These are phyloP conservation scores for Chelmon rostratus DNA, from an alignment of 2,797 vertebrate species.

Conservation along the genomic window DNA sequence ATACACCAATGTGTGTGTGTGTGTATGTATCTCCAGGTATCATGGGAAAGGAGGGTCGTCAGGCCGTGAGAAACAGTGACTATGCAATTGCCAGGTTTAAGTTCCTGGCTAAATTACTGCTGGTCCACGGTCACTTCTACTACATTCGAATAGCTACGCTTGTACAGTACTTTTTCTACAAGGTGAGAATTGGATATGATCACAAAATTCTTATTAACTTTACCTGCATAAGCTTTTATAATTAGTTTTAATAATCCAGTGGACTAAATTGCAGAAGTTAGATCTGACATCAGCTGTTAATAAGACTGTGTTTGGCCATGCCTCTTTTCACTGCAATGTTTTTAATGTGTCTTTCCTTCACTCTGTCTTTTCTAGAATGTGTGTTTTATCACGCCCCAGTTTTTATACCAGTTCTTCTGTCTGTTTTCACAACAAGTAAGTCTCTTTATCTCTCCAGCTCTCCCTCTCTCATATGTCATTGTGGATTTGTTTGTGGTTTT, in stretches of 20 bases:
- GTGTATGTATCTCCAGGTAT: conserved; percentile 87
- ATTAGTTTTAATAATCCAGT: neutral
- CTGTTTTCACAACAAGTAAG: conserved; percentile 99
- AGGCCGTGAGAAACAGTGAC: conserved; percentile 99
- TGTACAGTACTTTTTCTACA: conserved; percentile 99
- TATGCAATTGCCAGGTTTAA: conserved; percentile 99
- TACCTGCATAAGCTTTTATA: neutral
- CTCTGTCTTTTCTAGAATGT: conserved; percentile 94
- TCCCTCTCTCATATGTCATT: conserved; percentile 26
- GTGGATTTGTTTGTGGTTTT: conserved; percentile 33
- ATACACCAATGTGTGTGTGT: neutral
- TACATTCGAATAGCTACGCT: conserved; percentile 99
- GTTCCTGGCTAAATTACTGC: conserved; percentile 96
- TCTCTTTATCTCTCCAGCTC: conserved; percentile 63
- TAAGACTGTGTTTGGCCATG: neutral
- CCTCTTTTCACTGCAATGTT: conserved; percentile 22
- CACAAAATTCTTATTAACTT: neutral
- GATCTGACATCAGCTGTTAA: conserved; percentile 1
- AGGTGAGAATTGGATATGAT: conserved; percentile 84
- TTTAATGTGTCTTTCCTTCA: conserved; percentile 63
- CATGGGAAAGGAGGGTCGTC: conserved; percentile 99
- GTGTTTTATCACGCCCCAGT: conserved; percentile 99
- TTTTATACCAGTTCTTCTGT: conserved; percentile 99
- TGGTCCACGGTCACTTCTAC: conserved; percentile 99
- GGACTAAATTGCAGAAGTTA: neutral